These are phyloP conservation scores for Ridgeia piscesae DNA, from an alignment of 1,140 invertebrate species.

Conservation along the genomic window DNA sequence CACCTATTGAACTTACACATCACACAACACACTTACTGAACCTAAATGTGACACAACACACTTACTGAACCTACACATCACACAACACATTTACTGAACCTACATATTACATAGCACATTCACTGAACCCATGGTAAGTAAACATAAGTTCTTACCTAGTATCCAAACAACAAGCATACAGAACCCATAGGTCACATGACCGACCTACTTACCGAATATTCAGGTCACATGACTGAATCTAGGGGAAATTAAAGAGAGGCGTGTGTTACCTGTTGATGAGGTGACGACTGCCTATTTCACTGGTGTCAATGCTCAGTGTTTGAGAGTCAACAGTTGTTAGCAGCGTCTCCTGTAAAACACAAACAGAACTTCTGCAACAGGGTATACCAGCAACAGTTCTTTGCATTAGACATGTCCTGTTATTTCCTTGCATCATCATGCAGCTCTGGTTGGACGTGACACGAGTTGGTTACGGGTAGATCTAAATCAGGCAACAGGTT, in stretches of 20 bases:
- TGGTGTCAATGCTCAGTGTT: constrained; percentile 43
- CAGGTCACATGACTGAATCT: background rate
- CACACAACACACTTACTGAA: no score
- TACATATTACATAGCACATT: constrained; percentile 29
- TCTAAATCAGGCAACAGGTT: no score
- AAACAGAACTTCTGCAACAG: background rate
- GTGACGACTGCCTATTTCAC: constrained; percentile 35
- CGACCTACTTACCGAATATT: no score
- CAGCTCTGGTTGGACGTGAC: no score
- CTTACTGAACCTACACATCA: no score
- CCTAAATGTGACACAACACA: background rate
- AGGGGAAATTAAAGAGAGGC: background rate
- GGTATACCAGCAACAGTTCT: background rate
- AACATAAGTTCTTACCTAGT: no score
- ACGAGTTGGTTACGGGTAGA: no score
- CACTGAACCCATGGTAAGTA: no score
- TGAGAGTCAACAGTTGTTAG: constrained; percentile 40
- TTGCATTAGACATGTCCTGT: background rate
- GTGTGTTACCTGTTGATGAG: constrained; percentile 23
- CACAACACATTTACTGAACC: constrained; percentile 64
- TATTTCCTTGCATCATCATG: background rate
- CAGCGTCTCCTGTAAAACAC: constrained; percentile 41
- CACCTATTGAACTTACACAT: no score
- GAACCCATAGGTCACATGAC: no score
- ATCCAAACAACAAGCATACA: no score